Base-by-base conservation (phyloP, 1,140 invertebrate genomes). In the Aradophagus sp. region DNA sequence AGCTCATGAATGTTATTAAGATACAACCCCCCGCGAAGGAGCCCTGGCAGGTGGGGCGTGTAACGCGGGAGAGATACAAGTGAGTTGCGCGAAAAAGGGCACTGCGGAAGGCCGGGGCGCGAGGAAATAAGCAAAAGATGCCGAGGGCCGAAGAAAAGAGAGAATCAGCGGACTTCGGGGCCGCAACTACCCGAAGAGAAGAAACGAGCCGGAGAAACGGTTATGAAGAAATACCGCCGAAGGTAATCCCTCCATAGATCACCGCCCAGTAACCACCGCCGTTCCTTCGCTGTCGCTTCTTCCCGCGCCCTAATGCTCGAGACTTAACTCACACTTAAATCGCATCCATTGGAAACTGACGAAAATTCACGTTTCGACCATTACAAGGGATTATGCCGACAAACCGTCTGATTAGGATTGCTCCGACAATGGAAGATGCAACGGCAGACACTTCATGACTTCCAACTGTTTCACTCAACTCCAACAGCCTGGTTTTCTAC, bases 1-100 rank as follows among this genome's bases (percentile, higher is more conserved):
- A 86, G 83, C 84, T 86, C 84, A 86, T 86, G 84, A 86, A 86
- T 86, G 84, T 86, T 86, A 86, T 86, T 86, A 86, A 85, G 84
- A 86, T 86, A 86, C 84, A 86, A 86, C 79, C 81, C 80, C 81
- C 78, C 80, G 71, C 79, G 78, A 77, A 79, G 69, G 74, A 67
- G 68, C 45, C 39, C 47, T 61, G 52, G 66, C 63, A 63, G 66
- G 67, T 56, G 44, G 68, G 68, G 63, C 61, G 50, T 56, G 52
- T 71, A 61, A 47, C 47, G 19, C 36, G 36, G 39, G 36, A 70
- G 71, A 74, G 66, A 70, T 74, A 74, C 65, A 73, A 66, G 70
- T 53, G 29, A 29, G 31, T 36, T 12, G 41, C 39, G 32, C 36
- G 35, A 26, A 41, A 38, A 13, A 34, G 5, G 38, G 39, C 15